Evolutionary conservation across 2,888 invertebrate genomes (phyloP).

Genomic region (Epistrophe eligans): DNA sequence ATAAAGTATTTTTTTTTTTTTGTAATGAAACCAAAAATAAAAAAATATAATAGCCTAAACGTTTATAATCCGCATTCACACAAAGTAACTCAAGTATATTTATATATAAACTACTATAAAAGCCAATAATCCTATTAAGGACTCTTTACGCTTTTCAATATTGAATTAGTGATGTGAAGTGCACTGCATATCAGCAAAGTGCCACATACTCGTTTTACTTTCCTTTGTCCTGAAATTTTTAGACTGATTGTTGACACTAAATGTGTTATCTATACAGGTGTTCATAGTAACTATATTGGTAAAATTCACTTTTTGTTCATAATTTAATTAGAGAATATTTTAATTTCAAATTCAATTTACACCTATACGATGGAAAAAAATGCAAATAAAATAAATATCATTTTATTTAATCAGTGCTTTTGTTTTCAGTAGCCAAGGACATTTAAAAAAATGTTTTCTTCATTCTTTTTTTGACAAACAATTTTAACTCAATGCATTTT

Average conservation of each 20-base stretch:
- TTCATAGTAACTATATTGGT: background rate
- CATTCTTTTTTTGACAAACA: background rate
- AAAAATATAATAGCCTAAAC: background rate
- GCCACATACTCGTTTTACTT: background rate
- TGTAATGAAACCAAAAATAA: background rate
- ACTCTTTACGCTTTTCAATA: conserved; percentile 65
- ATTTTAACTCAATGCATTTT: background rate
- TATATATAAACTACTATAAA: conserved; percentile 12
- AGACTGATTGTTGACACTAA: conserved; percentile 49
- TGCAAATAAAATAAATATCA: background rate
- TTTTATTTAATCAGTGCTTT: conserved; percentile 18
- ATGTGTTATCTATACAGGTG: background rate
- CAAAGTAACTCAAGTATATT: conserved; percentile 51
- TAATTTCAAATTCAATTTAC: conserved; percentile 12
- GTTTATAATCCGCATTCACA: conserved; percentile 1
- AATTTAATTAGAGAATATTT: conserved; percentile 2
- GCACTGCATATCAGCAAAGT: conserved; percentile 52
- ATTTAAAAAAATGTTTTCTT: background rate
- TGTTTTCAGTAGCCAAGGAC: background rate
- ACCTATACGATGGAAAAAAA: background rate
- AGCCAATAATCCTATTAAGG: conserved; percentile 73
- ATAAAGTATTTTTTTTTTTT: conserved; percentile 15
- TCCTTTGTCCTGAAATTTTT: conserved; percentile 21
- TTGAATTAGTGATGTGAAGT: conserved; percentile 66
- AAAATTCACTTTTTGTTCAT: background rate